phyloP scores from a whole-genome alignment of 2,797 vertebrate genomes.

The Ficedula albicollis region DNA sequence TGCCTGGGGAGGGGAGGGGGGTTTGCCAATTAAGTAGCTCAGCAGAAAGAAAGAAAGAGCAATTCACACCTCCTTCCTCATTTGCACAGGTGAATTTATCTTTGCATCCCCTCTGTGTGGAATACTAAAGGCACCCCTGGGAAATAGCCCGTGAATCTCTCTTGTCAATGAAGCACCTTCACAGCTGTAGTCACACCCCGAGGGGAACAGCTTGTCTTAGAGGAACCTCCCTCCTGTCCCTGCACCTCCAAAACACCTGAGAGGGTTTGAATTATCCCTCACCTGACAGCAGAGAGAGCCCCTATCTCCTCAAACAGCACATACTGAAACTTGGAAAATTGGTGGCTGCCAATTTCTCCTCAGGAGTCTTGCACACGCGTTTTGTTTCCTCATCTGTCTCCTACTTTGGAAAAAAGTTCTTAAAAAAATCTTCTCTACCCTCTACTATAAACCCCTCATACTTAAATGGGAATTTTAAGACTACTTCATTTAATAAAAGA shows the following conservation, averaged over 20 bases:
- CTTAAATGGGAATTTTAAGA: not conserved
- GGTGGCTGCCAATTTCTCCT: not conserved
- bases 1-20: not conserved
- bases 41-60: not conserved
- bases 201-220: not conserved
- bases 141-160: not conserved
- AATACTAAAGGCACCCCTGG: not conserved
- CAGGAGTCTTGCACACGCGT: not conserved
- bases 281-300: not conserved
- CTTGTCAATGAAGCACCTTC: not conserved
- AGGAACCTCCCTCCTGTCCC: not conserved
- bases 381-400: not conserved
- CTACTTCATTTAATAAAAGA: not conserved
- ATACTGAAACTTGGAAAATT: not conserved
- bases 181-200: rapidly evolving
- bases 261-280: not conserved
- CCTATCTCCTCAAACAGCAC: not conserved
- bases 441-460: not conserved
- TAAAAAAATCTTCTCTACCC: not conserved
- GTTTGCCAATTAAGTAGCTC: not conserved
- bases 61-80: not conserved
- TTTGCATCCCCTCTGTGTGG: not conserved
- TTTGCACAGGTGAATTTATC: not conserved
- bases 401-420: not conserved
- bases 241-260: not conserved